These are phyloP conservation scores for Epinotia brunnichana DNA, from an alignment of 2,888 invertebrate species.

Conservation along the genomic window DNA sequence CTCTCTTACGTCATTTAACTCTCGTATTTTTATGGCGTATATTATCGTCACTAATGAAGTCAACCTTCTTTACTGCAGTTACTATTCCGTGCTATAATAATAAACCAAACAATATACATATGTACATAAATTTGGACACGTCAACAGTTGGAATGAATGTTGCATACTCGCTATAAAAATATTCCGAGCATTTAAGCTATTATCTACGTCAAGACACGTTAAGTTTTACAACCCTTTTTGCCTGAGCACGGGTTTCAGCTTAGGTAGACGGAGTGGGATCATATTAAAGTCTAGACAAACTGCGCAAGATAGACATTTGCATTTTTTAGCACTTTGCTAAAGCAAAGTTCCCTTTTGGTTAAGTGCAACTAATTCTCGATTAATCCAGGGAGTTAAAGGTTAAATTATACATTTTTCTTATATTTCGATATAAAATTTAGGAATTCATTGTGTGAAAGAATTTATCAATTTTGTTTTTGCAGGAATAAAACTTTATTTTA, in stretches of 20 bases:
- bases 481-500: too few species aligned
- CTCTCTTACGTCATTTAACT: too few species aligned
- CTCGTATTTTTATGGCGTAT: too few species aligned
- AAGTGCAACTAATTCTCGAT: constrained; percentile 2
- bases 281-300: constrained; percentile 40
- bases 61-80: too few species aligned
- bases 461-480: too few species aligned
- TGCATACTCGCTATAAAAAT: neutral
- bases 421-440: too few species aligned
- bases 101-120: neutral
- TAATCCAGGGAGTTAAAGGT: neutral
- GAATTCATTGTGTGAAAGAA: too few species aligned
- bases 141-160: neutral
- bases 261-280: constrained; percentile 18
- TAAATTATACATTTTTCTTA: neutral
- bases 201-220: neutral
- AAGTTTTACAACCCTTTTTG: constrained; percentile 7
- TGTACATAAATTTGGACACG: neutral
- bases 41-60: too few species aligned
- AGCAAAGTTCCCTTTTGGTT: constrained; percentile 13
- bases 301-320: constrained; percentile 37
- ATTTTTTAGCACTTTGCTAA: constrained; percentile 35
- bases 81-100: too few species aligned
- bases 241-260: constrained; percentile 23
- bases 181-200: neutral